phyloP scores from a whole-genome alignment of 2,113 vertebrate species.

The Copsychus sechellarum region DNA sequence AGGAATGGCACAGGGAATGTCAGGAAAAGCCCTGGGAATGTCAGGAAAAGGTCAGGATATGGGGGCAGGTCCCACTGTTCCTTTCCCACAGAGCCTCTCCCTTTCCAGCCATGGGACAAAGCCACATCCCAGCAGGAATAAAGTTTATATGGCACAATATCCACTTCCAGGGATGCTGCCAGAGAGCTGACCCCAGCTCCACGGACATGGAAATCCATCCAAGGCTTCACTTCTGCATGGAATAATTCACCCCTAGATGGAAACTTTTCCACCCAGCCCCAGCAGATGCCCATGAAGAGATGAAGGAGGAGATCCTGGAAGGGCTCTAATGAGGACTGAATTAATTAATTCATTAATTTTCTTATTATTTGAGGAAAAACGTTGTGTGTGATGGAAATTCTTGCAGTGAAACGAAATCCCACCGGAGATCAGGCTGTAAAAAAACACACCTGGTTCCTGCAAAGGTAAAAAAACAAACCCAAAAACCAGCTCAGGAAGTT shows the following conservation, averaged over 20 bases:
- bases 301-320: neutral
- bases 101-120: neutral
- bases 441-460: neutral
- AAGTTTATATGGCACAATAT: rapidly evolving
- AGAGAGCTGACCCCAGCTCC: neutral
- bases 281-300: rapidly evolving
- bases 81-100: neutral
- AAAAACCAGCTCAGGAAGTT: neutral
- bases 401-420: neutral
- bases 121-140: rapidly evolving
- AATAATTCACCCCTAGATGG: rapidly evolving
- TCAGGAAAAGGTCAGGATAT: rapidly evolving
- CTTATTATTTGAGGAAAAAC: neutral
- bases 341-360: neutral
- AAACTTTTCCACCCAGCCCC: neutral
- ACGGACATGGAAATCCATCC: rapidly evolving
- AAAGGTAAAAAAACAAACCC: neutral
- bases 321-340: neutral
- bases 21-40: neutral
- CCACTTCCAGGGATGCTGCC: rapidly evolving
- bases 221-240: neutral
- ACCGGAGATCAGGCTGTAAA: neutral
- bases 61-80: rapidly evolving
- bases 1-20: no score
- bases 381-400: rapidly evolving